Evolutionary conservation across 2,797 vertebrate genomes (phyloP).

Genomic region (Meriones psammophilus): DNA sequence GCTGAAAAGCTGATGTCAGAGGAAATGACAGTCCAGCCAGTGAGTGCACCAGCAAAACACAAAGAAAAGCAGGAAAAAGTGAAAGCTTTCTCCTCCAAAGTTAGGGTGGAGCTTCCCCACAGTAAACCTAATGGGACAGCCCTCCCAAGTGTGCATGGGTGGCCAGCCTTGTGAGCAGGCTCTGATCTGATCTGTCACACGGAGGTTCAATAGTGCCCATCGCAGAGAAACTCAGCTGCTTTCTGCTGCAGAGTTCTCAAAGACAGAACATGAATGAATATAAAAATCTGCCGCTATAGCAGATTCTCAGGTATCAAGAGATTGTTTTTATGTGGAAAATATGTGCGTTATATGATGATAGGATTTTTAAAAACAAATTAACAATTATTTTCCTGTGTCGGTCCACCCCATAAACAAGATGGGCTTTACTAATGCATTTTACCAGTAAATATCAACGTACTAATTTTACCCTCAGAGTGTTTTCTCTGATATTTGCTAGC

Average conservation of each 20-base stretch:
- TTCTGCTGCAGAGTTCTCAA: constrained; percentile 34
- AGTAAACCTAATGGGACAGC: not conserved
- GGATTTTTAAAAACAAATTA: constrained; percentile 63
- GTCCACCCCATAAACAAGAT: constrained; percentile 61
- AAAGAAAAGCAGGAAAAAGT: not conserved
- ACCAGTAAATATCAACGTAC: constrained; percentile 53
- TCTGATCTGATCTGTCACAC: not conserved
- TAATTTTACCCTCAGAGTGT: constrained; percentile 76
- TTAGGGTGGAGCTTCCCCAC: not conserved
- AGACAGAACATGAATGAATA: not conserved
- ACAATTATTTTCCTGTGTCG: constrained; percentile 64
- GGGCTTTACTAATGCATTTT: constrained; percentile 73
- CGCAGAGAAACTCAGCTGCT: not conserved
- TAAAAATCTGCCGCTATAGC: constrained; percentile 57
- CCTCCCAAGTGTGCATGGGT: rapidly evolving
- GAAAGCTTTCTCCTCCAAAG: not conserved
- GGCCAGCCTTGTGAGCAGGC: not conserved
- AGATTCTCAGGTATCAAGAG: constrained; percentile 81
- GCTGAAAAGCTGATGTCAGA: not conserved
- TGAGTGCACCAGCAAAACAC: not conserved
- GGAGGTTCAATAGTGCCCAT: not conserved
- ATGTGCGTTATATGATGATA: constrained; percentile 17
- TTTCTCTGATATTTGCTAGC: constrained; percentile 60
- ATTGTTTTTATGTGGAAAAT: constrained; percentile 17
- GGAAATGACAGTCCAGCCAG: not conserved